phyloP scores from a whole-genome alignment of 2,113 vertebrate genomes.

The Romanogobio albipinnatus region DNA sequence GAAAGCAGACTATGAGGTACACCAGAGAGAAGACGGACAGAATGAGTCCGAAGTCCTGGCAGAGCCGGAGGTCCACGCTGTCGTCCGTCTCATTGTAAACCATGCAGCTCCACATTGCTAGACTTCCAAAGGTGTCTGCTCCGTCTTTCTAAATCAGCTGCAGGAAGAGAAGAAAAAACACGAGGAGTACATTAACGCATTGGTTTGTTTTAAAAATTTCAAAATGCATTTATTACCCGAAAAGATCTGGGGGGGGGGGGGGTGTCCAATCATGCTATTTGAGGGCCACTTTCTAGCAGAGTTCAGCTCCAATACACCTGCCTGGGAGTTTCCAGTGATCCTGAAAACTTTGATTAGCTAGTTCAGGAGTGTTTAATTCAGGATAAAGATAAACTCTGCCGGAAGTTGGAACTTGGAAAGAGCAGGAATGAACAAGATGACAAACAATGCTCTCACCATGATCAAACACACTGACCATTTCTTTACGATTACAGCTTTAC shows the following conservation, averaged over 20 bases:
- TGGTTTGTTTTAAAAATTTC: not conserved
- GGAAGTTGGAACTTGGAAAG: not conserved
- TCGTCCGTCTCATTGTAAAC: constrained; percentile 81
- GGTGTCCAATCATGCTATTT: not conserved
- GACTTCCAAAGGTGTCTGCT: constrained; percentile 61
- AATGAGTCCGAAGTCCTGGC: constrained; percentile 87
- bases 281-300: not conserved
- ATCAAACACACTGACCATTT: not conserved
- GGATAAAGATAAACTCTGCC: not conserved
- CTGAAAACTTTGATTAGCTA: not conserved
- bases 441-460: too few relatives aligned
- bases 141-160: constrained; percentile 79
- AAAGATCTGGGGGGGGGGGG: not conserved
- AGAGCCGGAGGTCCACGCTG: constrained; percentile 81
- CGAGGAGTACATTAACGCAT: not conserved
- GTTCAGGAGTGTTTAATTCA: not conserved
- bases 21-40: constrained; percentile 88
- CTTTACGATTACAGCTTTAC: constrained; percentile 31
- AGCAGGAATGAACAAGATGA: not conserved
- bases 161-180: constrained; percentile 27
- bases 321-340: not conserved
- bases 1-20: constrained; percentile 93
- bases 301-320: not conserved
- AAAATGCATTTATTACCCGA: constrained; percentile 29
- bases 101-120: constrained; percentile 95